Conservation (phyloP, 2,888 invertebrate genomes). For the Sceliomorpha sp. region DNA sequence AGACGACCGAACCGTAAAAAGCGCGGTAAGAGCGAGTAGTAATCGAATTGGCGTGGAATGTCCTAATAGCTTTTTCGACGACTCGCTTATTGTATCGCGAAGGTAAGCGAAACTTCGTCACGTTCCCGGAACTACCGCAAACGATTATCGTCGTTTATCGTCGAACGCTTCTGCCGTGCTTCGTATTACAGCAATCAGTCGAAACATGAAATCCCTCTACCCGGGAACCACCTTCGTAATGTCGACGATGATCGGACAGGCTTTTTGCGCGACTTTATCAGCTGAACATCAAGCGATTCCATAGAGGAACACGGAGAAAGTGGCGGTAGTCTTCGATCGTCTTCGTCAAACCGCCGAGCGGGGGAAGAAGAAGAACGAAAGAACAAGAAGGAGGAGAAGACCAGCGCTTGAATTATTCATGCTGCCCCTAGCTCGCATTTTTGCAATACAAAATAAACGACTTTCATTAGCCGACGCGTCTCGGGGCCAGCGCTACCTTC, state of each 20-base stretch:
- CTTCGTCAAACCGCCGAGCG: constrained; percentile 2
- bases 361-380: no score
- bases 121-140: constrained; percentile 44
- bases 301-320: not conserved
- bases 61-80: no score
- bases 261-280: not conserved
- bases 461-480: constrained; percentile 41
- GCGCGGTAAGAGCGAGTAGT: no score
- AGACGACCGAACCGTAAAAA: no score
- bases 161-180: constrained; percentile 15
- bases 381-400: constrained; percentile 34
- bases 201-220: constrained; percentile 8
- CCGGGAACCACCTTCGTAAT: no score
- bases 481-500: constrained; percentile 23
- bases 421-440: constrained; percentile 18
- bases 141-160: constrained; percentile 44
- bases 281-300: not conserved
- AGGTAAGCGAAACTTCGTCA: no score
- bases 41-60: no score
- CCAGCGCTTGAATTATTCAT: constrained; percentile 48
- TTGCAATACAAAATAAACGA: constrained; percentile 39
- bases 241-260: not conserved
- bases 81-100: no score
- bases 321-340: constrained; percentile 28
- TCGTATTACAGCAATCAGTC: constrained; percentile 35